phyloP scores from a whole-genome alignment of 1,140 invertebrate species.

The Brachionus sp. region DNA sequence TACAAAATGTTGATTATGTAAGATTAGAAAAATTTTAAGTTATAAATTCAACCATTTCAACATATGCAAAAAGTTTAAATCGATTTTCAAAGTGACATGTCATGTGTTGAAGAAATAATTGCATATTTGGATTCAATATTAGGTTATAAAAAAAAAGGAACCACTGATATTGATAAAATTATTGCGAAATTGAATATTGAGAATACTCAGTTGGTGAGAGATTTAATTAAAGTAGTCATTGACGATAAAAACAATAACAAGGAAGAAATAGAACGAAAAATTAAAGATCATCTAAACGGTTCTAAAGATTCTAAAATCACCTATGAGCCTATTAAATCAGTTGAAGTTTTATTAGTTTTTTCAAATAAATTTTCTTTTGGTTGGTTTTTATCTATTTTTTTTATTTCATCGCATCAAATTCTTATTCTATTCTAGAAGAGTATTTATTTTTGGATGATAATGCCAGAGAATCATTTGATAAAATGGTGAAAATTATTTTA shows the following conservation, averaged over 20 bases:
- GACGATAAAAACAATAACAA: not conserved
- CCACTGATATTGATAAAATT: not conserved
- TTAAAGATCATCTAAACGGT: not conserved
- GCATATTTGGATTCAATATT: not conserved
- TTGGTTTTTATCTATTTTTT: not conserved
- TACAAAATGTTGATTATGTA: not conserved
- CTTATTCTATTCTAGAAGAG: not conserved
- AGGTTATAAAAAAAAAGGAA: not conserved
- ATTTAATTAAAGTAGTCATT: not conserved
- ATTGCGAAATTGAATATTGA: not conserved
- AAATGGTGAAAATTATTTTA: not conserved
- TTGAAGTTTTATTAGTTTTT: not conserved
- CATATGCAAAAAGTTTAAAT: not conserved
- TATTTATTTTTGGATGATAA: not conserved
- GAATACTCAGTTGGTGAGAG: not conserved
- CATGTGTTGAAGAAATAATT: not conserved
- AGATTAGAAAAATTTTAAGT: not conserved
- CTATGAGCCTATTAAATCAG: not conserved
- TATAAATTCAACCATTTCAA: not conserved
- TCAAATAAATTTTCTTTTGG: not conserved
- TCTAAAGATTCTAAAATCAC: not conserved
- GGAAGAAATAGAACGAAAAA: not conserved
- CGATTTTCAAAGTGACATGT: not conserved
- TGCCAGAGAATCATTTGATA: not conserved
- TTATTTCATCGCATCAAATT: not conserved